These are phyloP conservation scores for Subacronicta megacephala DNA, from an alignment of 2,888 invertebrate genomes.

Conservation along the genomic window DNA sequence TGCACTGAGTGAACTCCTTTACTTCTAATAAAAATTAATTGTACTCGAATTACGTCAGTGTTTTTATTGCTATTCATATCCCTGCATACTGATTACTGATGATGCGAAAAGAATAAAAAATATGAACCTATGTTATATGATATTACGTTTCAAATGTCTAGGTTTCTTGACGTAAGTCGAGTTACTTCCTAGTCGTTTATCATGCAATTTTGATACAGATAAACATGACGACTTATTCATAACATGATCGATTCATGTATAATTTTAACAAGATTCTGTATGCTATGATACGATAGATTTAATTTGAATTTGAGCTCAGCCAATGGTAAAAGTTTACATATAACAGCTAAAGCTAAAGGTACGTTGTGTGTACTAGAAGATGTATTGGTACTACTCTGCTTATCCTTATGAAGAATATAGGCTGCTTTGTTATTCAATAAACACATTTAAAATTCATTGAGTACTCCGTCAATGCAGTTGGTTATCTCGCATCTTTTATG, in stretches of 20 bases:
- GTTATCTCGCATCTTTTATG: slow-evolving; percentile 41
- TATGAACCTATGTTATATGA: slow-evolving; percentile 19
- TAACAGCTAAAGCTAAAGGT: no score
- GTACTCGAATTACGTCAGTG: slow-evolving; percentile 12
- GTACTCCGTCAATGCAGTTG: slow-evolving; percentile 33
- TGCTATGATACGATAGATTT: no score
- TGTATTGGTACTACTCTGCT: no score
- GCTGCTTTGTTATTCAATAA: background rate
- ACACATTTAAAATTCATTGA: slow-evolving; percentile 32
- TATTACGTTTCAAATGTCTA: slow-evolving; percentile 19
- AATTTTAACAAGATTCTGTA: no score
- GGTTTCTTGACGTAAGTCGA: slow-evolving; percentile 21
- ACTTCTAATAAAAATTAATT: background rate
- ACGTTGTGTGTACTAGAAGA: no score
- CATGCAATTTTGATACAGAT: slow-evolving; percentile 29
- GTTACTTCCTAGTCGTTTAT: slow-evolving; percentile 40
- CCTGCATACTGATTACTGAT: slow-evolving; percentile 30
- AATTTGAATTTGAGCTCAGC: no score
- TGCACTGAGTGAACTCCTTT: background rate
- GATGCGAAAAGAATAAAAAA: slow-evolving; percentile 22
- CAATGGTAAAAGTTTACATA: no score
- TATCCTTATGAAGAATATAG: no score
- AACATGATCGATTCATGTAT: no score
- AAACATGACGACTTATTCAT: background rate
- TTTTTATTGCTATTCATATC: slow-evolving; percentile 34